phyloP scores from a whole-genome alignment of 2,797 vertebrate species.

The Dermochelys coriacea region DNA sequence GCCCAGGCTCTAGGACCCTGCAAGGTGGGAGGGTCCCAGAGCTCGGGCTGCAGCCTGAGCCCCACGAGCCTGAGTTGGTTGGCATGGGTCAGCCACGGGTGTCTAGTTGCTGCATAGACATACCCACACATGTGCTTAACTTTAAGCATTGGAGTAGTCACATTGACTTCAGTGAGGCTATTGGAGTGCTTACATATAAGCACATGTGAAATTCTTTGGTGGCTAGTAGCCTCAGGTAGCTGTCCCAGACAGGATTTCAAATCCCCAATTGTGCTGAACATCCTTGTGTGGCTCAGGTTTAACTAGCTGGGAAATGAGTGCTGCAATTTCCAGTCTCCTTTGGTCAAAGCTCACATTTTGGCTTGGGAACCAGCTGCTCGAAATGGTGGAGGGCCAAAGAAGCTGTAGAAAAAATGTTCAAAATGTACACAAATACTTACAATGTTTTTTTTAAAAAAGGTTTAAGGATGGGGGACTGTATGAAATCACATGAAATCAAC shows the following conservation, averaged over 20 bases:
- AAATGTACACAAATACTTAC: neutral
- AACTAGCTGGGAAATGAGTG: neutral
- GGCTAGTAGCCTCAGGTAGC: neutral
- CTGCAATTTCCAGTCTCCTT: neutral
- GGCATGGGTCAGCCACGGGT: neutral
- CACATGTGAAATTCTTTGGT: neutral
- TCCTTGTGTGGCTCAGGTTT: neutral
- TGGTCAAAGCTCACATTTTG: fast-evolving
- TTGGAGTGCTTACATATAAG: neutral
- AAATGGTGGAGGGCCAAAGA: fast-evolving
- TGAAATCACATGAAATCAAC: neutral
- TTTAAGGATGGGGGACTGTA: neutral
- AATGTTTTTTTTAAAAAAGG: neutral
- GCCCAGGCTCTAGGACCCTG: too few relatives aligned
- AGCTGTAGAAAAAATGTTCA: neutral
- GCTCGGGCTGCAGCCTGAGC: neutral
- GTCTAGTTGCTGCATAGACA: neutral
- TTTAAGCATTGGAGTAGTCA: neutral
- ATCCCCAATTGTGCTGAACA: neutral
- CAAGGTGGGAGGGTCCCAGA: neutral
- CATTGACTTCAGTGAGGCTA: fast-evolving
- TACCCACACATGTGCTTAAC: neutral
- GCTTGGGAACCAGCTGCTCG: neutral
- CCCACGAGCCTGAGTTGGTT: neutral
- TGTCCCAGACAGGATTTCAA: neutral